These are phyloP conservation scores for Cyanocitta stelleri DNA, from an alignment of 2,113 vertebrate genomes.

Conservation along the genomic window DNA sequence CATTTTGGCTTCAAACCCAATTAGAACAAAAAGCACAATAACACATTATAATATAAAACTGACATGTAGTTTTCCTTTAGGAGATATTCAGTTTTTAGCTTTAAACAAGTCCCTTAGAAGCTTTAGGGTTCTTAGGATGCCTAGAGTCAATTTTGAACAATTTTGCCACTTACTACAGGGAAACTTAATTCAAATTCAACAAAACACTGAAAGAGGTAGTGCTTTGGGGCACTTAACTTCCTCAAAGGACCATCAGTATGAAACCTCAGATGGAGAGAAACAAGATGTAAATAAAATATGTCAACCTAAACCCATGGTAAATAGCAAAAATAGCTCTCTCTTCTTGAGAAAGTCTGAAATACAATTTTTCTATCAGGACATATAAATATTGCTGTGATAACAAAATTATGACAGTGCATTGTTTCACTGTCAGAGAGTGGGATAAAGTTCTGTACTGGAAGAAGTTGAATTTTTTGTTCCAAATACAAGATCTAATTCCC, in stretches of 20 bases:
- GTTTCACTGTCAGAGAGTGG: background rate
- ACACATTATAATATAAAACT: constrained; percentile 64
- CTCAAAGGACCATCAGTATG: constrained; percentile 52
- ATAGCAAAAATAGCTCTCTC: background rate
- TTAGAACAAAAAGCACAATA: constrained; percentile 59
- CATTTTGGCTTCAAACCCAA: constrained; percentile 60
- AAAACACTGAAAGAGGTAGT: constrained; percentile 65
- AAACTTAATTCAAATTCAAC: constrained; percentile 75
- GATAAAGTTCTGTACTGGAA: background rate
- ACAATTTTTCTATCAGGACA: background rate
- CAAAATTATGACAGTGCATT: background rate
- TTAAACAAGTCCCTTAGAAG: constrained; percentile 72
- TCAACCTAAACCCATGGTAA: constrained; percentile 4
- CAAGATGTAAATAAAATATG: constrained; percentile 66
- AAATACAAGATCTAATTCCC: background rate
- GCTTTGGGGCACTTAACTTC: constrained; percentile 53
- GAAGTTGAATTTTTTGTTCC: background rate
- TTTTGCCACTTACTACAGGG: constrained; percentile 67
- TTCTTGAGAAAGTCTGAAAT: background rate
- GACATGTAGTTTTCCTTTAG: constrained; percentile 70
- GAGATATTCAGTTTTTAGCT: constrained; percentile 70
- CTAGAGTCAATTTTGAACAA: constrained; percentile 73
- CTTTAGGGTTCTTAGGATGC: constrained; percentile 76
- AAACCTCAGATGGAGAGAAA: constrained; percentile 32
- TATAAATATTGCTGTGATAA: background rate